Conservation (phyloP, 2,113 vertebrate species). For the Elephantulus edwardii region DNA sequence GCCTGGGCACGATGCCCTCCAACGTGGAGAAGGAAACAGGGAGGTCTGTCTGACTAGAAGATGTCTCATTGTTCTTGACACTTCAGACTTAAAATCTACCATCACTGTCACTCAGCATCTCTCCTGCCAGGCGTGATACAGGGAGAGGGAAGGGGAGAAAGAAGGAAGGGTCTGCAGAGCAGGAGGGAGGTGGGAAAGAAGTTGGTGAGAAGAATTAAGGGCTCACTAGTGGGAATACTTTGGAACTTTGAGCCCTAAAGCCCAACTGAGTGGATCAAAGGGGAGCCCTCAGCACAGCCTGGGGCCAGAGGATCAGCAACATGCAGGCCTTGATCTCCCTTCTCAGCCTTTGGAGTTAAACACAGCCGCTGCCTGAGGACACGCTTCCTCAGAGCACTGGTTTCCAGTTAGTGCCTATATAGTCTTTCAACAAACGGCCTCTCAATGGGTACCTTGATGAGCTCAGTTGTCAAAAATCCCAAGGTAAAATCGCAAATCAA, state of each 20-base stretch:
- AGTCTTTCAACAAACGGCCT: background rate
- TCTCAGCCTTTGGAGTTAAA: background rate
- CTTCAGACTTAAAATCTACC: conserved; percentile 35
- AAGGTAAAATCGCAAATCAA: background rate
- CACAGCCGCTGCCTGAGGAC: background rate
- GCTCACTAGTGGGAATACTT: background rate
- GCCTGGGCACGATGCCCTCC: conserved; percentile 44
- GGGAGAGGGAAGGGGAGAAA: background rate
- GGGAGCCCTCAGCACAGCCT: background rate
- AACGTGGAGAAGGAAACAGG: background rate
- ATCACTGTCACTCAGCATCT: conserved; percentile 30
- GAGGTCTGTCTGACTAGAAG: background rate
- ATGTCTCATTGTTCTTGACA: conserved; percentile 62
- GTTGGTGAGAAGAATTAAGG: background rate
- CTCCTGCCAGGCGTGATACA: rapidly evolving
- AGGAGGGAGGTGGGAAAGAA: background rate
- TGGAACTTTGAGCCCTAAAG: background rate
- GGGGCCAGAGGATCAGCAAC: background rate
- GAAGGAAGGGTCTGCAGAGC: background rate
- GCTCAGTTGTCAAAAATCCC: background rate
- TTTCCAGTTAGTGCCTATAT: rapidly evolving
- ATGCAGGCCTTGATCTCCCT: background rate
- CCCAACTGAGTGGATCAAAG: conserved; percentile 12
- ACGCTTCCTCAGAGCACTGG: rapidly evolving
- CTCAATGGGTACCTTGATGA: rapidly evolving